Evolutionary conservation across 2,113 vertebrate genomes (phyloP), one percentile per base, ranked within the genome.

Genomic region (Ophthalmotilapia sp.): DNA sequence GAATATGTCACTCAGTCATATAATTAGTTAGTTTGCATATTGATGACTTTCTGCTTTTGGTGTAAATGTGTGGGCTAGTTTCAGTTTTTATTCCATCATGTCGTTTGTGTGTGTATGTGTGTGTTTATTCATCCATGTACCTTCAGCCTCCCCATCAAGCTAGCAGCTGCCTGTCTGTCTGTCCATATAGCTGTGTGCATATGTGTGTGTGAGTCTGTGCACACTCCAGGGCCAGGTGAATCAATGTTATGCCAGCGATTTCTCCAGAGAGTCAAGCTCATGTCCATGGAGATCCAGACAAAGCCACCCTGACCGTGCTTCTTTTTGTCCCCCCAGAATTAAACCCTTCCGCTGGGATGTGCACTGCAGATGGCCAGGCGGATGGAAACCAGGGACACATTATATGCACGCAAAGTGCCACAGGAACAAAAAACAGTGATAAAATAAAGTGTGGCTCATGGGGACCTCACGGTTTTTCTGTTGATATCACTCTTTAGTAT

Each of bases 1-100:
- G 91, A 90, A 85, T 58, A 58, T 93, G 95, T 94, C 90, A 87
- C 73, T 94, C 92, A 91, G 81, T 94, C 94, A 91, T 91, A 84
- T 93, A 93, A 95, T 94, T 93, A 95, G 92, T 88, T 94, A 87
- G 85, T 95, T 95, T 95, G 94, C 95, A 95, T 95, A 93, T 93
- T 95, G 94, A 95, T 94, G 91, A 91, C 86, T 88, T 91, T 89
- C 85, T 55, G 54, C 53, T 84, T 88, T 93, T 77, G 84, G 86
- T 65, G 82, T 68, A 84, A 90, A 85, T 90, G 81, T 86, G 79
- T 77, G 73, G 21, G 6, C 58, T 65, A 42, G 77, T 68, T 86
- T 91, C 77, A 42, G 17, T 82, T 84, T 87, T 88, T 93, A 82
- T 86, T 86, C 89, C 86, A 82, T 90, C 81, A 68, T 91, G 85